Evolutionary conservation across 2,113 vertebrate genomes (phyloP).

Genomic region (Lota lota): DNA sequence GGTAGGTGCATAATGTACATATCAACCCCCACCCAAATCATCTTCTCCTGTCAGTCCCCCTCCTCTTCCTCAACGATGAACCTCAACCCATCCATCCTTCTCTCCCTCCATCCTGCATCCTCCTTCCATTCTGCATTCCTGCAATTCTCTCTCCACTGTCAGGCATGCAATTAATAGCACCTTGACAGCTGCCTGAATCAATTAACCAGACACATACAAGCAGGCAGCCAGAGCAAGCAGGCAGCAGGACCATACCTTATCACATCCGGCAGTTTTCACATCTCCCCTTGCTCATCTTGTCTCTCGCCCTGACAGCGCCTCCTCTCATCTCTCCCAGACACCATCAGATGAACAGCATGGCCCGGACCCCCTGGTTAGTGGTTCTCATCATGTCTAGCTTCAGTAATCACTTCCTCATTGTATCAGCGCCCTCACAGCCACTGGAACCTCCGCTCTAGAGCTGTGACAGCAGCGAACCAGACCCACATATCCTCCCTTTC

Average conservation of each 20-base stretch:
- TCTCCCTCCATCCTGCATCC: too few relatives aligned
- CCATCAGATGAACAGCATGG: not conserved
- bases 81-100: not conserved
- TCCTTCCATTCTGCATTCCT: conserved; percentile 16
- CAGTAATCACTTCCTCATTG: conserved; percentile 17
- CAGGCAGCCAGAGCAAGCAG: conserved; percentile 3
- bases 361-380: conserved; percentile 10
- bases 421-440: conserved; percentile 8
- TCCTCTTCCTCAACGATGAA: not conserved
- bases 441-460: conserved; percentile 9
- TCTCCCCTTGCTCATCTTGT: too few relatives aligned
- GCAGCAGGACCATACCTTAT: conserved; percentile 1
- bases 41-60: not conserved
- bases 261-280: too few relatives aligned
- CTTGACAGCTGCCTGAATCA: conserved; percentile 45
- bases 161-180: conserved; percentile 55
- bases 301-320: not conserved
- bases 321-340: not conserved
- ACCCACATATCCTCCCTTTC: not conserved
- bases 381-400: conserved; percentile 12
- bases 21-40: not conserved
- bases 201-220: conserved; percentile 26
- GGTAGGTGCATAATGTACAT: conserved; percentile 4
- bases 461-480: not conserved
- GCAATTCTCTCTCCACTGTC: conserved; percentile 46